Evolutionary conservation across 1,140 invertebrate species (phyloP).

Genomic region (Orchestia grillus): DNA sequence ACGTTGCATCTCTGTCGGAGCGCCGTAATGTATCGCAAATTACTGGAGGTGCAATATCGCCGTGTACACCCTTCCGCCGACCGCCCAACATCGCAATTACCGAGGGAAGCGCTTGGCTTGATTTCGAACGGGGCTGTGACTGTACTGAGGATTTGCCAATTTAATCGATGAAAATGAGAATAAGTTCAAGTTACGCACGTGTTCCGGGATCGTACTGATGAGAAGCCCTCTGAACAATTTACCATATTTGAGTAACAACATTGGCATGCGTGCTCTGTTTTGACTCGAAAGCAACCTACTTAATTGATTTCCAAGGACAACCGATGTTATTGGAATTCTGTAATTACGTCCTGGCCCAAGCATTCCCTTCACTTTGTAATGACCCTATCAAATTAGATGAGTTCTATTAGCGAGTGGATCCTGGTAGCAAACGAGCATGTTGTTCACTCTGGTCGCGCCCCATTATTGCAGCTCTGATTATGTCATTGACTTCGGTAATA

Average conservation of each 20-base stretch:
- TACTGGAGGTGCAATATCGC: background rate
- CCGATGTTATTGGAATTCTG: slow-evolving; percentile 36
- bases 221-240: background rate
- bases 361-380: slow-evolving; percentile 41
- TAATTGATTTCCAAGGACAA: background rate
- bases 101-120: background rate
- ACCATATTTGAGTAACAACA: background rate
- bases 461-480: background rate
- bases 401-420: background rate
- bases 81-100: background rate
- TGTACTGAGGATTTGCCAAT: background rate
- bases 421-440: background rate
- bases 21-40: background rate
- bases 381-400: slow-evolving; percentile 33
- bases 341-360: slow-evolving; percentile 23
- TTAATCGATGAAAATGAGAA: background rate
- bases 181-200: background rate
- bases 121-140: background rate
- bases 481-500: background rate
- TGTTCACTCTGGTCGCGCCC: background rate
- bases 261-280: background rate
- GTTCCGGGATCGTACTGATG: background rate
- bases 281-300: background rate
- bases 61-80: background rate
- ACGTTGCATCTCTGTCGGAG: background rate